Evolutionary conservation across 2,113 vertebrate genomes (phyloP).

Genomic region (Heterotis niloticus): DNA sequence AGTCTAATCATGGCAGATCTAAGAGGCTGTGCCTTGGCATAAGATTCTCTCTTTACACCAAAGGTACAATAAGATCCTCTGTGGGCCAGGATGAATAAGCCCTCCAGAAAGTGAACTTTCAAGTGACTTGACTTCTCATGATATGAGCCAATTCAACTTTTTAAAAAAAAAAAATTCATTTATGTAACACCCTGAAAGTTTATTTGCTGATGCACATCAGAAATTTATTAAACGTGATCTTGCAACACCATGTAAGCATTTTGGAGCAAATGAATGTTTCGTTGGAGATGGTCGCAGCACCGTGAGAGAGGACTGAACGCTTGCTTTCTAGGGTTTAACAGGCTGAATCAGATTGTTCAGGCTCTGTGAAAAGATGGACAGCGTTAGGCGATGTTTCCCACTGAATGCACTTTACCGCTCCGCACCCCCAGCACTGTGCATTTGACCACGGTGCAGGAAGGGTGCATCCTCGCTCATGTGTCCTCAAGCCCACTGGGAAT

Average conservation of each 20-base stretch:
- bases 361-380: slow-evolving; percentile 30
- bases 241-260: background rate
- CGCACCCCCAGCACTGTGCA: background rate
- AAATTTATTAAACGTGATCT: background rate
- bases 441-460: background rate
- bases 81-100: slow-evolving; percentile 29
- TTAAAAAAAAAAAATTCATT: slow-evolving; percentile 25
- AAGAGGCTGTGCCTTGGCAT: slow-evolving; percentile 62
- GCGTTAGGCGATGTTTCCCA: slow-evolving; percentile 14
- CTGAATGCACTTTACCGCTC: slow-evolving; percentile 18
- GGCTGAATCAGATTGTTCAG: slow-evolving; percentile 16
- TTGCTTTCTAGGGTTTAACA: background rate
- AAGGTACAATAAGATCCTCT: slow-evolving; percentile 46
- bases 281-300: background rate
- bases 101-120: slow-evolving; percentile 36
- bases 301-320: background rate
- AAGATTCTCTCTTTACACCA: slow-evolving; percentile 66
- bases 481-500: slow-evolving; percentile 2
- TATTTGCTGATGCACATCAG: slow-evolving; percentile 2
- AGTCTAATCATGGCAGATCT: slow-evolving; percentile 73
- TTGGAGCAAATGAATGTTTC: background rate
- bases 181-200: slow-evolving; percentile 8
- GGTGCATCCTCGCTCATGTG: slow-evolving; percentile 1
- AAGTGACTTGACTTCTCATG: slow-evolving; percentile 29
- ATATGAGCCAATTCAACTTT: slow-evolving; percentile 11